These are phyloP conservation scores for Heliocidaris erythrogramma DNA, from an alignment of 35 echinoderm and acorn worm genomes.

Conservation along the genomic window DNA sequence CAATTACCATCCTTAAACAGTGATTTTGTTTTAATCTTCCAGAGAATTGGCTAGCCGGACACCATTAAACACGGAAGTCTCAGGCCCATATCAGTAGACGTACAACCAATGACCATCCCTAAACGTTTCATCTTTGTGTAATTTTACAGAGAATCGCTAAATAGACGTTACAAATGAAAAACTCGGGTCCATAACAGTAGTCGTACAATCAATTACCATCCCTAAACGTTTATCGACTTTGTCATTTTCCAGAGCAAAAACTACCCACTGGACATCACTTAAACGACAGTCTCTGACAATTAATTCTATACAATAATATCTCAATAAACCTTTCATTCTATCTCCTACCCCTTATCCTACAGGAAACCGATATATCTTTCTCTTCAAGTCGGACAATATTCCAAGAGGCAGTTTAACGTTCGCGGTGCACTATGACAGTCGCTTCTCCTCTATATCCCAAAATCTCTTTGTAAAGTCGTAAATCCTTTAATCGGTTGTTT, in stretches of 20 bases:
- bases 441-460: background rate
- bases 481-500: slow-evolving; percentile 42
- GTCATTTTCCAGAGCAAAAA: background rate
- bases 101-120: background rate
- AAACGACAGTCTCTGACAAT: background rate
- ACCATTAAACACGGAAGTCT: background rate
- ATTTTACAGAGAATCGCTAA: background rate
- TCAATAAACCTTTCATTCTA: background rate
- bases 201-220: background rate
- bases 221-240: background rate
- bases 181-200: background rate
- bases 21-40: background rate
- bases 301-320: background rate
- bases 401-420: background rate
- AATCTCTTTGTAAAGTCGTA: slow-evolving; percentile 15
- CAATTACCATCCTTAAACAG: background rate
- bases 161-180: background rate
- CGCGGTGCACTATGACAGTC: background rate
- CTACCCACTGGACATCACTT: background rate
- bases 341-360: background rate
- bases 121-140: background rate
- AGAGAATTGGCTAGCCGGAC: background rate
- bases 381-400: background rate
- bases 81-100: background rate
- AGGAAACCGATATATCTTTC: background rate